Percentiles rank a stretch among this genome's conserved stretches.
phyloP scores from a whole-genome alignment of 2,888 invertebrate genomes.

The Rhodophaea formosa region DNA sequence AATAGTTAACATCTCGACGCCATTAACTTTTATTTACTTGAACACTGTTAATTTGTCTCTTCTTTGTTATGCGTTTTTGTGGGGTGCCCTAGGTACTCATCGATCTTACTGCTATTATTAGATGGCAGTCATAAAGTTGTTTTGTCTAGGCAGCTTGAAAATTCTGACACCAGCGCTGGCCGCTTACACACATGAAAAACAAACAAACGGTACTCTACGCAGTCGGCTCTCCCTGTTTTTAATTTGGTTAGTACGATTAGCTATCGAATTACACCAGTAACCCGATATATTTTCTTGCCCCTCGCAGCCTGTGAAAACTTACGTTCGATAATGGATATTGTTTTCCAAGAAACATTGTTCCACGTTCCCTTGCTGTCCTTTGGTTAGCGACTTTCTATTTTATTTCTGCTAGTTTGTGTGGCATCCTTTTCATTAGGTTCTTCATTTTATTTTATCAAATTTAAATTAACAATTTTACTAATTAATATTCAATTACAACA shows the following conservation, averaged over 20 bases:
- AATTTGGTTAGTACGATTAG: background rate
- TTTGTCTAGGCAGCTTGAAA: no score
- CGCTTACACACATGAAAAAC: no score
- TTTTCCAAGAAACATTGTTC: constrained; percentile 1
- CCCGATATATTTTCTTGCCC: constrained; percentile 5
- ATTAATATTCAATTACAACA: no score
- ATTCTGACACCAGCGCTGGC: no score
- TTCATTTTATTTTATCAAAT: no score
- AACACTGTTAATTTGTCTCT: background rate
- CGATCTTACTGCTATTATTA: no score
- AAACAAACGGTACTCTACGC: background rate
- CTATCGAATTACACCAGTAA: constrained; percentile 6
- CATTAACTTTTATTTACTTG: background rate
- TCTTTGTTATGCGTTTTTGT: background rate
- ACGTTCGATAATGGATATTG: constrained; percentile 13
- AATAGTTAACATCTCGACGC: background rate
- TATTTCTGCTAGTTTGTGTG: background rate
- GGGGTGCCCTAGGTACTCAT: background rate
- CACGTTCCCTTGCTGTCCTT: background rate
- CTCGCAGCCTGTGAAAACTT: background rate
- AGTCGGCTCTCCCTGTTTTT: background rate
- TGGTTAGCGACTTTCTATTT: background rate
- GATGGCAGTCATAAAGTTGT: no score
- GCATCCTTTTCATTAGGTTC: background rate
- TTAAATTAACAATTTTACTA: no score